Base-by-base conservation (phyloP, 2,797 vertebrate species). In the Chrysocyon brachyurus region DNA sequence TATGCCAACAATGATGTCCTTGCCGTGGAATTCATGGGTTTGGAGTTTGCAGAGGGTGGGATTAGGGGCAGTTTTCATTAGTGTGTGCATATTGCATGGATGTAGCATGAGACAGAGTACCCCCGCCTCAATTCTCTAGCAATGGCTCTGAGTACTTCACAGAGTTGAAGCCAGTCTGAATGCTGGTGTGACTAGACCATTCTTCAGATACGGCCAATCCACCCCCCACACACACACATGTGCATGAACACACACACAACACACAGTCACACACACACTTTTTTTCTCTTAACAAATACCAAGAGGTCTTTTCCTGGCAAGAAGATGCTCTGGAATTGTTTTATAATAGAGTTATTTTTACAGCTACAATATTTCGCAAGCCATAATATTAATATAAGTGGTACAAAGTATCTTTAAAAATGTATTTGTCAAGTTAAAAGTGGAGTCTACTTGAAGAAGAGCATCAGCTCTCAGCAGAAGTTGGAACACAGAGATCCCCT, bases 231-330 rank as follows among this genome's bases (percentile, higher is more conserved):
- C 14, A 12, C 26, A 75, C 4, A 2, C 4, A 0, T 14, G n/a
- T 0, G 0, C 9, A 4, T 5, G 9, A 0, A 3, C 5, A 12
- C 6, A 36, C 70, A 24, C 6, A 12, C 12, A 14, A 10, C 10
- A 5, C 10, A 21, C 66, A 22, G 40, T 46, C 19, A 21, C 19
- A 22, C 68, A 36, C 33, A 36, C 68, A 72, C 12, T 15, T 26
- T 46, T 61, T 21, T 8, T 40, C 9, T 9, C 12, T 21, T 17
- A 21, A 56, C 57, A 46, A 26, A 90, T n/a, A 54, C 7, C 11
- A 59, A 14, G 1, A 2, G 8, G 19, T 31, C 7, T 70, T 73
- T 49, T 59, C n/a, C 77, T 33, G 56, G 59, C 10, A 26, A 36
- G 19, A 15, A 78, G 12, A 12, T 3, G 22, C 11, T 3, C 21